Base-by-base conservation (phyloP, 2,888 invertebrate species). In the Dolomedes plantarius region DNA sequence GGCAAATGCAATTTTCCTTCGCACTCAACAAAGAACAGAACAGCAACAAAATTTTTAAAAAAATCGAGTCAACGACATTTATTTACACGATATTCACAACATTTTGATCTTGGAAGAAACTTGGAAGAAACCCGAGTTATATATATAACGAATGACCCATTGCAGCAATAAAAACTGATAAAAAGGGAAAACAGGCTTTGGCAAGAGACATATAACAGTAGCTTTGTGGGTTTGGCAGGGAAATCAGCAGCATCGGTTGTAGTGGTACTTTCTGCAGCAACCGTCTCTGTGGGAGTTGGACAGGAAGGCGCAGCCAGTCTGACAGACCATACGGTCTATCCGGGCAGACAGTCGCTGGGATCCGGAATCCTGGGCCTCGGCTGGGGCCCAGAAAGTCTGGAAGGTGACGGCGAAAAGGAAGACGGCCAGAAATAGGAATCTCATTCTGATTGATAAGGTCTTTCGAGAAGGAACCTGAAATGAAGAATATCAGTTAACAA, bases 251-350 rank as follows among this genome's bases (percentile, higher is more conserved):
- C 85, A 85, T 29, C 78, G 72, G 69, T 74, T 78, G 74, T 73
- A 85, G 72, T 74, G 77, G 29, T 85, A 85, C 68, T 46, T 78
- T 50, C 62, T 78, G 74, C 85, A 85, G 62, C 85, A 85, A 16
- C 85, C 85, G 3, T 85, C 85, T 16, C 69, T 36, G 64, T 78
- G 85, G 39, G 85, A 68, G 1, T n/a, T 11, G 7, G 85, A 73
- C 1, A 85, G 19, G 23, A 78, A 11, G 5, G 67, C 67, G 13
- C 85, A 85, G 2, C 78, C 69, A 19, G 85, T 78, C 67, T 78
- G 85, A 27, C 85, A 85, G 16, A 85, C 68, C 68, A 78, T 73
- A 27, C 73, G 72, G 64, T 85, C 85, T 1, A 85, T 41, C 27
- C 78, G 78, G 27, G 36, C 67, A 27, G 68, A n/a, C 46, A 77